Evolutionary conservation across 2,113 vertebrate species (phyloP).

Genomic region (Dolichotis patagonum): DNA sequence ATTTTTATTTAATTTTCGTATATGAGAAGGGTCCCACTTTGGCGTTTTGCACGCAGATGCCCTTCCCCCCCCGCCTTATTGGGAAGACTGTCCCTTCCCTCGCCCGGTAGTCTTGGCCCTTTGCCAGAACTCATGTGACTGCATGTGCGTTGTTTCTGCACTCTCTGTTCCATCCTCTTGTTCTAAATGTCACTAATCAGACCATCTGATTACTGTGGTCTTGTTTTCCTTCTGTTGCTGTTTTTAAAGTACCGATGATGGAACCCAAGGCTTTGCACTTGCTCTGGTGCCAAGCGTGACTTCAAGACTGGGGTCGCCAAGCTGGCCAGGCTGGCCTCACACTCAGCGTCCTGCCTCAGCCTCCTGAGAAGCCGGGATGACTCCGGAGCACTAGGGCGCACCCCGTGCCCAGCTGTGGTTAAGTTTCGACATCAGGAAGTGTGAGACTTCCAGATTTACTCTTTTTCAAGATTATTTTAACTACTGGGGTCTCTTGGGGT

Average conservation of each 20-base stretch:
- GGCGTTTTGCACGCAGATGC: not conserved
- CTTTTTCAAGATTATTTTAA: conserved; percentile 2
- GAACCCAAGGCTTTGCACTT: not conserved
- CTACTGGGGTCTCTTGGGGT: not conserved
- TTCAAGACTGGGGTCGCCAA: not conserved
- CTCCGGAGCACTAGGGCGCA: not conserved
- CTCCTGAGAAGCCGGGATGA: not conserved
- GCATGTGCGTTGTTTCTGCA: not conserved
- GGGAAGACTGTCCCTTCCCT: not conserved
- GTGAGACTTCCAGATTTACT: not conserved
- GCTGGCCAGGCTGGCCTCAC: not conserved
- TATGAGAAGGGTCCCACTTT: not conserved
- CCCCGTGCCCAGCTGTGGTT: not conserved
- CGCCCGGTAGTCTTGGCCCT: not conserved
- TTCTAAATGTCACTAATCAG: not conserved
- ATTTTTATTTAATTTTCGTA: not conserved
- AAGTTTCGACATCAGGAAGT: conserved; percentile 8
- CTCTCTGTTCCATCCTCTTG: not conserved
- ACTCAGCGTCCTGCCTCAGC: not conserved
- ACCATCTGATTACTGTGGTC: not conserved
- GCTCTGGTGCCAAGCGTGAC: not conserved
- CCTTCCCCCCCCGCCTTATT: not conserved
- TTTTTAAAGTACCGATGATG: too few relatives aligned
- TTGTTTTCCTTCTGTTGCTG: not conserved
- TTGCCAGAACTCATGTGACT: not conserved